These are phyloP conservation scores for Eufriesea mexicana DNA, from an alignment of 1,140 invertebrate genomes.

Conservation along the genomic window DNA sequence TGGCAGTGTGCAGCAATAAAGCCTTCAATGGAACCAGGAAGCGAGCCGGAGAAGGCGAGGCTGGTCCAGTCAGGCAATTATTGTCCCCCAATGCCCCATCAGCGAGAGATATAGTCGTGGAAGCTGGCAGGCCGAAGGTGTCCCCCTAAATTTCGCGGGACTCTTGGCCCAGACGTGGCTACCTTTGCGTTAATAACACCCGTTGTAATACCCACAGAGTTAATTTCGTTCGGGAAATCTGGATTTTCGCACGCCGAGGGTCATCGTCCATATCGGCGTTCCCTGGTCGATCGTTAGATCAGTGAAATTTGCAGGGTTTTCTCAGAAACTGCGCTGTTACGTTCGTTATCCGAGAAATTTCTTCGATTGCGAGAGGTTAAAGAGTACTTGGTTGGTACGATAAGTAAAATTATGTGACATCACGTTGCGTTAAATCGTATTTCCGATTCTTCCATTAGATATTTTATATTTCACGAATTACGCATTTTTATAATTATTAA, in stretches of 20 bases:
- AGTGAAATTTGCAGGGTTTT: not conserved
- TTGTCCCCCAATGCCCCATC: slow-evolving; percentile 72
- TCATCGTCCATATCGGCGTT: not conserved
- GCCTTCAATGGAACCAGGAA: slow-evolving; percentile 47
- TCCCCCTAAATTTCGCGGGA: slow-evolving; percentile 56
- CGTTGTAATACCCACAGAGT: slow-evolving; percentile 36
- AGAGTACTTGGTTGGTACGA: not conserved
- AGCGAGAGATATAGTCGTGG: slow-evolving; percentile 61
- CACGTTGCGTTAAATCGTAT: too few species aligned
- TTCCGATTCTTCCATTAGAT: too few species aligned
- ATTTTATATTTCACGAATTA: too few species aligned
- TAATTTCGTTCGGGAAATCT: slow-evolving; percentile 45
- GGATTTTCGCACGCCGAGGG: slow-evolving; percentile 4
- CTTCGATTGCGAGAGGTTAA: not conserved
- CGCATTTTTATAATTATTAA: too few species aligned
- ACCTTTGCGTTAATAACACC: slow-evolving; percentile 57
- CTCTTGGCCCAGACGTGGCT: slow-evolving; percentile 3
- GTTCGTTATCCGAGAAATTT: not conserved
- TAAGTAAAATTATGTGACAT: too few species aligned
- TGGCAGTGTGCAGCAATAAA: slow-evolving; percentile 44
- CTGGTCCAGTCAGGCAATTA: slow-evolving; percentile 59
- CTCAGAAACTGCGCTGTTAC: not conserved
- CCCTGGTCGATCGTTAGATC: not conserved
- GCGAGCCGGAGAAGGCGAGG: slow-evolving; percentile 21
- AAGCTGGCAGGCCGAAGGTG: slow-evolving; percentile 39